Evolutionary conservation across 1,140 invertebrate species (phyloP).

Genomic region (Sinella curviseta): DNA sequence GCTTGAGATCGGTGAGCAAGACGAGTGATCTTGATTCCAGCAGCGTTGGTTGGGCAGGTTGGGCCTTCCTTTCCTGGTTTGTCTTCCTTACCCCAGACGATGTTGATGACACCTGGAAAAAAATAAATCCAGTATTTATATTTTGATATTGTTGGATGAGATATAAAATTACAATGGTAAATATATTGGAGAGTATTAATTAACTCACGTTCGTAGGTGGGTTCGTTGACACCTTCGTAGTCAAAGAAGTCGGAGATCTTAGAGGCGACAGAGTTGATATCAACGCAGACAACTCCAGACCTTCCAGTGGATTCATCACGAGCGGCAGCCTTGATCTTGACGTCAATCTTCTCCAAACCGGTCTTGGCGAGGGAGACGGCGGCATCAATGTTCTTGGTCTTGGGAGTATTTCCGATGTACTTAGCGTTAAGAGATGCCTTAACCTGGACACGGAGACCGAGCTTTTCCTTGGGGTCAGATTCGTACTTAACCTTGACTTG

Average conservation of each 20-base stretch:
- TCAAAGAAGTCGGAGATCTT: constrained; percentile 40
- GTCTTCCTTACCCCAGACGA: constrained; percentile 39
- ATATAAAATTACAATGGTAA: neutral
- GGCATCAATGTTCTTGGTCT: constrained; percentile 41
- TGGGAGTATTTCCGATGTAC: constrained; percentile 43
- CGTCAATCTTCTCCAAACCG: constrained; percentile 41
- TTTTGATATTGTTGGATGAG: neutral
- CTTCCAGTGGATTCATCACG: constrained; percentile 38
- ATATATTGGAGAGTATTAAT: no score
- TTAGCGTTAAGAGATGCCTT: constrained; percentile 42
- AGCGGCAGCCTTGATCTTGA: constrained; percentile 33
- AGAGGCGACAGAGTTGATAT: constrained; percentile 28
- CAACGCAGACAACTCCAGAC: constrained; percentile 44
- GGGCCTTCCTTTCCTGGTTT: constrained; percentile 36
- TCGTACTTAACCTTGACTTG: constrained; percentile 43
- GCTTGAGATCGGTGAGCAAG: constrained; percentile 41
- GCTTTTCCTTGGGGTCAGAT: constrained; percentile 40
- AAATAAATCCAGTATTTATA: neutral
- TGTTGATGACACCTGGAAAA: constrained; percentile 38
- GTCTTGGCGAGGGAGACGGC: constrained; percentile 19
- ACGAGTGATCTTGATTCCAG: constrained; percentile 40
- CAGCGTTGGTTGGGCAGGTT: constrained; percentile 38
- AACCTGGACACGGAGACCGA: constrained; percentile 39
- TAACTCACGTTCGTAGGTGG: constrained; percentile 43
- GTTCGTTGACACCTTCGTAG: constrained; percentile 46